Evolutionary conservation across 2,113 vertebrate genomes (phyloP).

Genomic region (Rana temporaria): DNA sequence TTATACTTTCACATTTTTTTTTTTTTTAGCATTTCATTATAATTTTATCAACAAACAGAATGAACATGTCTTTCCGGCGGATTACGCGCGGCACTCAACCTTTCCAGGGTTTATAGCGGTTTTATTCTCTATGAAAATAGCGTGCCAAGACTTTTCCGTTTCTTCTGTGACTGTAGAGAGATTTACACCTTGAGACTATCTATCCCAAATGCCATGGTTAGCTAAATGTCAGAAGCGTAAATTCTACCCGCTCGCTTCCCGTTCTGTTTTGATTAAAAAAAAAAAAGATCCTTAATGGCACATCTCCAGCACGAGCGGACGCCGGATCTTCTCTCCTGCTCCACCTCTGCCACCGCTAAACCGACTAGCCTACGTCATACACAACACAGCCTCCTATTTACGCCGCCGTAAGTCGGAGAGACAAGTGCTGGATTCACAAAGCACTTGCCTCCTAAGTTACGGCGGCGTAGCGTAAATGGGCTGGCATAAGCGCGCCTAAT

Average conservation of each 20-base stretch:
- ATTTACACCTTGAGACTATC: constrained; percentile 22
- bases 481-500: too few relatives aligned
- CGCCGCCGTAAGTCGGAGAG: too few relatives aligned
- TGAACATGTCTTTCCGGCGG: neutral
- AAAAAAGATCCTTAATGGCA: neutral
- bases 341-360: too few relatives aligned
- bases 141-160: neutral
- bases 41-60: neutral
- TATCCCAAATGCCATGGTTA: constrained; percentile 31
- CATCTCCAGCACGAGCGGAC: too few relatives aligned
- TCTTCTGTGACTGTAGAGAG: constrained; percentile 4
- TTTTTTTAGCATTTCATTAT: too few relatives aligned
- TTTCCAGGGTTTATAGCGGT: constrained; percentile 11
- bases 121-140: neutral
- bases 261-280: neutral
- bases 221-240: neutral
- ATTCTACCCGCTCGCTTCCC: neutral
- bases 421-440: too few relatives aligned
- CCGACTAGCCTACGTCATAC: too few relatives aligned
- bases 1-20: too few relatives aligned
- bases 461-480: too few relatives aligned
- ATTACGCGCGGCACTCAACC: constrained; percentile 6
- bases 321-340: too few relatives aligned
- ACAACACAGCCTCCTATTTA: too few relatives aligned
- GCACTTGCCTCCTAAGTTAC: too few relatives aligned